Conservation (phyloP, 2,113 vertebrate species). For the Cathartes aura region DNA sequence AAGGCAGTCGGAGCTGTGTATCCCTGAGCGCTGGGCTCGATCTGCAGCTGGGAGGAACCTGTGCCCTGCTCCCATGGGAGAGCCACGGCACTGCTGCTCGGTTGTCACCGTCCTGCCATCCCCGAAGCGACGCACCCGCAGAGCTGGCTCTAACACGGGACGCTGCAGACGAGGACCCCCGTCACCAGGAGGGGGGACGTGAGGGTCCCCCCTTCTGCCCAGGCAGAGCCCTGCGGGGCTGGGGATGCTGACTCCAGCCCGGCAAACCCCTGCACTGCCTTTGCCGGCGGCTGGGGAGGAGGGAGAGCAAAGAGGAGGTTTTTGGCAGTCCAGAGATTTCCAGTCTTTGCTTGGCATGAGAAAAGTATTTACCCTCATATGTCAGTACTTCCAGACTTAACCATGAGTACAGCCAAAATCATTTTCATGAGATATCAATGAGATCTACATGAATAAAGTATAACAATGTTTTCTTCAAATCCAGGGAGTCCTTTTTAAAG, state of each 20-base stretch:
- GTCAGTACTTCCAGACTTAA: not conserved
- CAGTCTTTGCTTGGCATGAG: not conserved
- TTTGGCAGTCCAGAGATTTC: not conserved
- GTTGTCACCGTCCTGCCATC: not conserved
- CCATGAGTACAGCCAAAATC: not conserved
- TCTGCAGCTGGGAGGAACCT: not conserved
- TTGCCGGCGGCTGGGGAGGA: not conserved
- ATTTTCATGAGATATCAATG: not conserved
- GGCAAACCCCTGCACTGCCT: not conserved
- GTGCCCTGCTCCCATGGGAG: not conserved
- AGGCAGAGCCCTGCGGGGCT: not conserved
- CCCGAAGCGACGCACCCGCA: fast-evolving
- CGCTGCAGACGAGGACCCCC: fast-evolving
- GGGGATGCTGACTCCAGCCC: not conserved
- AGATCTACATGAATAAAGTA: not conserved
- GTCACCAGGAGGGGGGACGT: fast-evolving
- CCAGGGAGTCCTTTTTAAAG: not conserved
- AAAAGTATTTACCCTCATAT: not conserved
- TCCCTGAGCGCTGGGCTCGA: not conserved
- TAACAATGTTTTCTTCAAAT: not conserved
- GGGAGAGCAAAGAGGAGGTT: not conserved
- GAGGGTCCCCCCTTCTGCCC: no score
- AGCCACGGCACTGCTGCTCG: not conserved
- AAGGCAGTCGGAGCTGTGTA: not conserved
- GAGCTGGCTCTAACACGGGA: not conserved